A percentile compares a stretch with the other conserved stretches of the same genome.
Conservation (phyloP, 2,113 vertebrate species). For the Pandion haliaetus region DNA sequence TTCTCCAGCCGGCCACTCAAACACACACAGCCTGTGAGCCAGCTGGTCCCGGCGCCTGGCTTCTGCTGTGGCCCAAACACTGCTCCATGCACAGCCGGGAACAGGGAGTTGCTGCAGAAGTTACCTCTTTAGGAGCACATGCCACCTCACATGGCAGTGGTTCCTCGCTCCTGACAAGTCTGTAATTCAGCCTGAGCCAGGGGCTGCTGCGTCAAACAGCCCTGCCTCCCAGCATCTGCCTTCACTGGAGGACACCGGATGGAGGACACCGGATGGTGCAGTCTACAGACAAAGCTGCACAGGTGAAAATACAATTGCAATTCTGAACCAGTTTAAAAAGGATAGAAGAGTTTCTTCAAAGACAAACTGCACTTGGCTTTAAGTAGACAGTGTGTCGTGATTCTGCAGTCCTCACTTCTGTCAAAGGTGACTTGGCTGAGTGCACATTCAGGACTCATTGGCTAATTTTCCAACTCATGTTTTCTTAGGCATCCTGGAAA, state of each 20-base stretch:
- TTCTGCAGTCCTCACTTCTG: neutral
- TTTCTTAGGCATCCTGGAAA: neutral
- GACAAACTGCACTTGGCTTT: neutral
- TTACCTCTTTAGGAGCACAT: neutral
- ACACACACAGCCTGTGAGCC: neutral
- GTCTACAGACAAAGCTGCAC: neutral
- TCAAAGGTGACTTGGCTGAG: neutral
- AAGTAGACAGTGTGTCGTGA: neutral
- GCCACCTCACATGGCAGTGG: neutral
- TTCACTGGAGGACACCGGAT: neutral
- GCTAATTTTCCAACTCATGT: neutral
- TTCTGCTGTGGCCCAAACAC: neutral
- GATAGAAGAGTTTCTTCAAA: neutral
- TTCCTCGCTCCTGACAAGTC: accelerated
- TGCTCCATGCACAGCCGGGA: neutral
- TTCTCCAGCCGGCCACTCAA: neutral
- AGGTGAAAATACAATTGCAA: neutral
- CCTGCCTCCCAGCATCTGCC: neutral
- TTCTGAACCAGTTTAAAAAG: neutral
- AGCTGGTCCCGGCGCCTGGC: neutral
- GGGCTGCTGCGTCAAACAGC: neutral
- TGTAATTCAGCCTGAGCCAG: neutral
- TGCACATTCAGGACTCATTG: neutral
- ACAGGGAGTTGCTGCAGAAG: neutral
- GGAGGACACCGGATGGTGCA: accelerated